These are phyloP conservation scores for Mallotus villosus DNA, from an alignment of 2,797 vertebrate genomes.

Conservation along the genomic window DNA sequence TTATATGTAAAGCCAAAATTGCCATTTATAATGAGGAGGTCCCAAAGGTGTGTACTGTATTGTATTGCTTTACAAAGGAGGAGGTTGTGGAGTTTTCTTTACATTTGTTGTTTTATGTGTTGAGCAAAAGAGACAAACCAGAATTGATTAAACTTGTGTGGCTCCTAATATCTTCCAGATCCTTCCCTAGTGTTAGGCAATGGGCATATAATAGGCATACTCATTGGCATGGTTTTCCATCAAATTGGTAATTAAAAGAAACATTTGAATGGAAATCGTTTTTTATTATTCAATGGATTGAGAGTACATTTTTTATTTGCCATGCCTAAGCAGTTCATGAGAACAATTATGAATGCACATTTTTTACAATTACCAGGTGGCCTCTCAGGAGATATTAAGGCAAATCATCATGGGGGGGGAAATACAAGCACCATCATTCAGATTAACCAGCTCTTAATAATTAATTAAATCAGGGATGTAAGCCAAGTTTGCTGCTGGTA, in stretches of 20 bases:
- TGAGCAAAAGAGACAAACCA: not conserved
- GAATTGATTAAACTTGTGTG: not conserved
- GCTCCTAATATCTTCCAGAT: not conserved
- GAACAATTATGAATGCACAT: not conserved
- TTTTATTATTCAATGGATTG: not conserved
- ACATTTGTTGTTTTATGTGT: not conserved
- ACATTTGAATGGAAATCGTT: not conserved
- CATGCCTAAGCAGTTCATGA: not conserved
- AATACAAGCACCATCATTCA: constrained; percentile 29
- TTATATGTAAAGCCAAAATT: not conserved
- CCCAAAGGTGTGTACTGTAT: not conserved
- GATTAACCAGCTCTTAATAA: constrained; percentile 33
- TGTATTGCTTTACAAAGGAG: not conserved
- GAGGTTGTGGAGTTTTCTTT: not conserved
- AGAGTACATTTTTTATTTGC: not conserved
- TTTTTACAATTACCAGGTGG: not conserved
- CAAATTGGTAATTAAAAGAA: not conserved
- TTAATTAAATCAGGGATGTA: constrained; percentile 24
- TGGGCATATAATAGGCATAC: not conserved
- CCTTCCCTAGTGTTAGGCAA: not conserved
- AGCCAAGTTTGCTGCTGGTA: constrained; percentile 13
- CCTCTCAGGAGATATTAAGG: not conserved
- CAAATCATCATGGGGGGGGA: constrained; percentile 10
- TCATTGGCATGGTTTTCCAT: not conserved
- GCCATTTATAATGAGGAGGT: not conserved